Percentiles rank a stretch among this genome's conserved stretches.
Evolutionary conservation across 2,797 vertebrate species (phyloP).

Genomic region (Botia almorhae): DNA sequence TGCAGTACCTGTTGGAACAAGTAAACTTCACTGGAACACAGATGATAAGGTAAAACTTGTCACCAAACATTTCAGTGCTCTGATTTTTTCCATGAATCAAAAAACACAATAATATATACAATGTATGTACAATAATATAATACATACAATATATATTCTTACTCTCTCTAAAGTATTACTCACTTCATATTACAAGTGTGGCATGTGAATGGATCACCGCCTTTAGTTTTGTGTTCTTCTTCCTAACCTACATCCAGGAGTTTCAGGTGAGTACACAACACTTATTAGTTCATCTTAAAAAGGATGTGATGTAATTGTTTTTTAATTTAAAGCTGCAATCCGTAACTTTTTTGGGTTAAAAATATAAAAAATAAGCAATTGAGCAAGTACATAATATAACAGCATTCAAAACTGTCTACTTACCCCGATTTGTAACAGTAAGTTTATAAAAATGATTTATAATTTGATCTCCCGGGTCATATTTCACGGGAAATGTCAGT

Average conservation of each 20-base stretch:
- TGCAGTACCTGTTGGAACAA: conserved; percentile 74
- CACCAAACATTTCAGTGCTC: neutral
- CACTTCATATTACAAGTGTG: conserved; percentile 81
- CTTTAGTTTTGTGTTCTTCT: conserved; percentile 93
- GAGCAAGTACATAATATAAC: too few species aligned
- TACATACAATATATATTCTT: neutral
- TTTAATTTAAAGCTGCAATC: neutral
- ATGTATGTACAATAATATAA: too few species aligned
- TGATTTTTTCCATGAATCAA: neutral
- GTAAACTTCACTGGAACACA: conserved; percentile 77
- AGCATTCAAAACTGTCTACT: too few species aligned
- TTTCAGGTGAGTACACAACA: conserved; percentile 86
- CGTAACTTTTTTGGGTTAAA: too few species aligned
- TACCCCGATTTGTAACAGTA: too few species aligned
- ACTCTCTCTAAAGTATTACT: conserved; percentile 78
- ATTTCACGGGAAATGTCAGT: too few species aligned
- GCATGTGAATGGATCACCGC: conserved; percentile 89
- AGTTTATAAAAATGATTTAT: too few species aligned
- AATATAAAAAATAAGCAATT: too few species aligned
- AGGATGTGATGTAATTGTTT: neutral
- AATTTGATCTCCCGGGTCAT: too few species aligned
- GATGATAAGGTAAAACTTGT: conserved; percentile 79
- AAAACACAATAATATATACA: neutral
- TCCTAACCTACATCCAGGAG: conserved; percentile 90
- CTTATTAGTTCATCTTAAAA: neutral